These are phyloP conservation scores for Parazoanthus swiftii DNA, from an alignment of 92 coral and sea anemone species.

Conservation along the genomic window DNA sequence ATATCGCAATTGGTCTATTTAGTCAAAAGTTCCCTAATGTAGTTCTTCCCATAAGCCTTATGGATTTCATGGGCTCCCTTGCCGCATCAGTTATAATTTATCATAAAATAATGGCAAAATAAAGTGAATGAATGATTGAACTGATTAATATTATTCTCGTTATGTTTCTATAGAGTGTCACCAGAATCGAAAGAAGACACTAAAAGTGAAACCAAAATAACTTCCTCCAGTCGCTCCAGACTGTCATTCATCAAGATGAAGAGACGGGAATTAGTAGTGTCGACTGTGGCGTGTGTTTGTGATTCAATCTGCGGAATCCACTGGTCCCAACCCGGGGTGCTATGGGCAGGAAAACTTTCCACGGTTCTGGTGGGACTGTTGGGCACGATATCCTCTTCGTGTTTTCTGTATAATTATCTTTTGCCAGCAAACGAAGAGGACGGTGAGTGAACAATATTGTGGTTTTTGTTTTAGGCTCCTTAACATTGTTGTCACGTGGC, in stretches of 20 bases:
- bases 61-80: too few relatives aligned
- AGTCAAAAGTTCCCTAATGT: too few relatives aligned
- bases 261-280: slow-evolving; percentile 38
- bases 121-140: too few relatives aligned
- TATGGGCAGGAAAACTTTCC: slow-evolving; percentile 76
- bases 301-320: slow-evolving; percentile 71
- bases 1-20: too few relatives aligned
- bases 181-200: slow-evolving; percentile 3
- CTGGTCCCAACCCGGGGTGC: slow-evolving; percentile 77
- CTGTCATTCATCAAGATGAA: slow-evolving; percentile 26
- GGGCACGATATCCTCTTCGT: slow-evolving; percentile 73
- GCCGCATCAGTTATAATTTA: too few relatives aligned
- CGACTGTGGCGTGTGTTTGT: slow-evolving; percentile 61
- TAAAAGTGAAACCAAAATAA: neutral
- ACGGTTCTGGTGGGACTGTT: slow-evolving; percentile 60
- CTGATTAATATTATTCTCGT: neutral
- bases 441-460: neutral
- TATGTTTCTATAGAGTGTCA: neutral
- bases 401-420: slow-evolving; percentile 67
- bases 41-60: too few relatives aligned
- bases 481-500: too few relatives aligned
- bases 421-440: slow-evolving; percentile 15
- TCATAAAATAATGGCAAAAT: too few relatives aligned
- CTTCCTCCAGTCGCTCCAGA: neutral
- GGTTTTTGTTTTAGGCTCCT: too few relatives aligned